Conservation (phyloP, 2,113 vertebrate genomes). For the Gymnorhina tibicen region DNA sequence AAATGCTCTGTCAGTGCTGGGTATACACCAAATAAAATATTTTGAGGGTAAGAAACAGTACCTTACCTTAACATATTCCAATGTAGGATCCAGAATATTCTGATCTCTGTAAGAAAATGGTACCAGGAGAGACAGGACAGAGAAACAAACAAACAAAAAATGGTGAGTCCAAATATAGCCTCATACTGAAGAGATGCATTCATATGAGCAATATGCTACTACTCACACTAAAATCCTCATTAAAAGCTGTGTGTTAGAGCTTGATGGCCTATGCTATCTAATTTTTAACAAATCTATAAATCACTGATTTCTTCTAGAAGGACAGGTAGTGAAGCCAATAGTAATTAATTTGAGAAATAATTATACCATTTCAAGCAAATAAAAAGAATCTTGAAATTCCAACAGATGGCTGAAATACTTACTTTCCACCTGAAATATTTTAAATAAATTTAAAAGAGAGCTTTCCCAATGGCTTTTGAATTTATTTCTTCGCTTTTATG, state of each 20-base stretch:
- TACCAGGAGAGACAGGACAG: not conserved
- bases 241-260: not conserved
- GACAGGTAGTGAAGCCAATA: not conserved
- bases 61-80: conserved; percentile 89
- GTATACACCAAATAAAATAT: not conserved
- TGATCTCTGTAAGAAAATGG: conserved; percentile 68
- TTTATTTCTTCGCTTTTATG: not conserved
- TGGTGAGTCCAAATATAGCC: not conserved
- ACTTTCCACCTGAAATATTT: not conserved
- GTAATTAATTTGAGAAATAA: not conserved
- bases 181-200: not conserved
- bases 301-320: not conserved
- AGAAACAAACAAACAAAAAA: not conserved
- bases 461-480: not conserved
- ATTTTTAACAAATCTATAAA: not conserved
- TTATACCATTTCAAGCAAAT: not conserved
- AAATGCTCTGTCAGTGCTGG: not conserved
- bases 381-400: not conserved
- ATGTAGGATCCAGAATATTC: conserved; percentile 68
- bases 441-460: not conserved
- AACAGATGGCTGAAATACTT: not conserved
- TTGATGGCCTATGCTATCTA: not conserved
- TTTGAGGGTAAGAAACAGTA: not conserved
- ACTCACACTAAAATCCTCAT: not conserved
- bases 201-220: not conserved